Percentiles rank a stretch among this genome's conserved stretches.
phyloP scores from a whole-genome alignment of 2,113 vertebrate genomes.

The Cyanoramphus novaezelandiae region DNA sequence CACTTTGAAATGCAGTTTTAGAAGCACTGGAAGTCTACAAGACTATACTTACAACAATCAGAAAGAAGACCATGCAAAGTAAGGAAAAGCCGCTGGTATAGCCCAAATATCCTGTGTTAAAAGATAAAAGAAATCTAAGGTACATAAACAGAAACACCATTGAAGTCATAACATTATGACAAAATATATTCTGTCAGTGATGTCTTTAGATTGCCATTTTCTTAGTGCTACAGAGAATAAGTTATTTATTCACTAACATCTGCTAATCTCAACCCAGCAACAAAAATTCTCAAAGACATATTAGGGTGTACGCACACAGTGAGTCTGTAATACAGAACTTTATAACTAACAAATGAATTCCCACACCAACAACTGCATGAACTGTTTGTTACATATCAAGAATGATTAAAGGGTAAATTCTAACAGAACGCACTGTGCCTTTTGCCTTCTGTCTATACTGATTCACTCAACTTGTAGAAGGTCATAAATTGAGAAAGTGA shows the following conservation, averaged over 20 bases:
- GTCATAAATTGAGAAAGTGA: neutral
- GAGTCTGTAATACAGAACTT: neutral
- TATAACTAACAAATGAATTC: neutral
- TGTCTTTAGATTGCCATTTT: neutral
- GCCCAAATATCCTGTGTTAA: slow-evolving; percentile 88
- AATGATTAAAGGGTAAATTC: neutral
- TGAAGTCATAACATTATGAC: neutral
- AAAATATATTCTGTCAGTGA: neutral
- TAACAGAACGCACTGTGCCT: neutral
- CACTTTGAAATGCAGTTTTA: neutral
- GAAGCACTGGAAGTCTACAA: neutral
- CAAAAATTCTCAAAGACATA: neutral
- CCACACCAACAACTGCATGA: neutral
- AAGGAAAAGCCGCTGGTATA: slow-evolving; percentile 98
- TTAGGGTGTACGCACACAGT: neutral
- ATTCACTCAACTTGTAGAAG: neutral
- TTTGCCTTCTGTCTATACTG: neutral
- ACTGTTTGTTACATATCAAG: neutral
- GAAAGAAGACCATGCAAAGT: slow-evolving; percentile 96
- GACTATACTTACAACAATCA: slow-evolving; percentile 91
- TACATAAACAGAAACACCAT: neutral
- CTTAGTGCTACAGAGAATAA: neutral
- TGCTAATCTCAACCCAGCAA: neutral
- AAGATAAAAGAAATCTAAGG: neutral
- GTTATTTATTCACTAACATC: neutral